Conservation (phyloP, 2,113 vertebrate species). For the Leuciscus idus region DNA sequence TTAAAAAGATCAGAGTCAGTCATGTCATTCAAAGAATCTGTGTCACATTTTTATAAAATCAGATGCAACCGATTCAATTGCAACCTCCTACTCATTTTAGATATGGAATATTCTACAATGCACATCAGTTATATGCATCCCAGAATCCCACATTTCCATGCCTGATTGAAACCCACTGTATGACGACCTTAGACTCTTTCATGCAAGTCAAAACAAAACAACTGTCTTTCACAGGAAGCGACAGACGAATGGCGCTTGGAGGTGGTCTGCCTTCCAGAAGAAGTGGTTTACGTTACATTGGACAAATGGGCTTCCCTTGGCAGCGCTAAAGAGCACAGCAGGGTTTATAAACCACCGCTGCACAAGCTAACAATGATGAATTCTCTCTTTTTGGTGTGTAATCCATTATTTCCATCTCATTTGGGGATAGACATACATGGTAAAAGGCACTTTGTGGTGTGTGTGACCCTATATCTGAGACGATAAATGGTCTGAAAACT, state of each 20-base stretch:
- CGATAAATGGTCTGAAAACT: constrained; percentile 31
- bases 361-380: constrained; percentile 60
- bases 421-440: constrained; percentile 56
- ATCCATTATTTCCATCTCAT: constrained; percentile 58
- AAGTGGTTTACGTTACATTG: constrained; percentile 62
- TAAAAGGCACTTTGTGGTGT: constrained; percentile 22
- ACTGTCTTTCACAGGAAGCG: constrained; percentile 60
- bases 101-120: not conserved
- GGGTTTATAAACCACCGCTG: not conserved
- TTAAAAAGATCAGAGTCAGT: too few relatives aligned
- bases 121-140: not conserved
- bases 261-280: constrained; percentile 61
- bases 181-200: not conserved
- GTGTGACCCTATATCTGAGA: not conserved
- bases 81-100: not conserved
- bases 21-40: not conserved
- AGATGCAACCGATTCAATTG: not conserved
- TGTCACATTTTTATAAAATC: not conserved
- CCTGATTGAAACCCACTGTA: not conserved
- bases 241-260: constrained; percentile 64
- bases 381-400: constrained; percentile 57
- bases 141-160: not conserved
- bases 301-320: constrained; percentile 52
- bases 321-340: constrained; percentile 32
- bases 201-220: constrained; percentile 40